phyloP scores from a whole-genome alignment of 2,797 vertebrate genomes.

The Enteromius argenteus region DNA sequence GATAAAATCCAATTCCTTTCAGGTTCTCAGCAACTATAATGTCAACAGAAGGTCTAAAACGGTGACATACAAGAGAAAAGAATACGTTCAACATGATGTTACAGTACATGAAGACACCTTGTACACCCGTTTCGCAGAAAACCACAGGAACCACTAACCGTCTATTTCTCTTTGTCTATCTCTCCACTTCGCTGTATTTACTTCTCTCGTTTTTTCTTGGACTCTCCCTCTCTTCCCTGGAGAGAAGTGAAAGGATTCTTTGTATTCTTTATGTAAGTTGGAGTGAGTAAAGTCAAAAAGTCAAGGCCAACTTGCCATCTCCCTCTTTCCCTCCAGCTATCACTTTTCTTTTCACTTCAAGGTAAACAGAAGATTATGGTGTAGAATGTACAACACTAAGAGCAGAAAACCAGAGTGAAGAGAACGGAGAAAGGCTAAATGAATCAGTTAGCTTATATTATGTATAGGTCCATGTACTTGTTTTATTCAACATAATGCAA shows the following conservation, averaged over 20 bases:
- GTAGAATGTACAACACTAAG: neutral
- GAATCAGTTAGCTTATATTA: neutral
- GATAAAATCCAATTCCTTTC: neutral
- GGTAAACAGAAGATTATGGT: constrained; percentile 8
- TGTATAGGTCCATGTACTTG: neutral
- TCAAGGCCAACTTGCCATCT: constrained; percentile 23
- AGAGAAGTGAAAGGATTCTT: constrained; percentile 41
- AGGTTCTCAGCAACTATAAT: neutral
- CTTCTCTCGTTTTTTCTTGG: constrained; percentile 10
- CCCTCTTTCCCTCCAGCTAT: constrained; percentile 21
- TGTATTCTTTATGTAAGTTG: constrained; percentile 34
- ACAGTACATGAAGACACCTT: constrained; percentile 27
- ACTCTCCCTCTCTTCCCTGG: constrained; percentile 26
- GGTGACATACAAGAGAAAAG: neutral
- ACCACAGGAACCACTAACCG: neutral
- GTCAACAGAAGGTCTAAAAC: constrained; percentile 9
- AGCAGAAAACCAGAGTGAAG: neutral
- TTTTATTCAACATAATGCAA: neutral
- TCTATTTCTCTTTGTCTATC: neutral
- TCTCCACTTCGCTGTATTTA: neutral
- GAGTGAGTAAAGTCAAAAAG: constrained; percentile 32
- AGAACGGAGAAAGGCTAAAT: neutral
- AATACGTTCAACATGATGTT: neutral
- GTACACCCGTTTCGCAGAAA: constrained; percentile 2
- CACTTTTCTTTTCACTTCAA: constrained; percentile 22